phyloP scores from a whole-genome alignment of 2,888 invertebrate species.

The Oscheius onirici region DNA sequence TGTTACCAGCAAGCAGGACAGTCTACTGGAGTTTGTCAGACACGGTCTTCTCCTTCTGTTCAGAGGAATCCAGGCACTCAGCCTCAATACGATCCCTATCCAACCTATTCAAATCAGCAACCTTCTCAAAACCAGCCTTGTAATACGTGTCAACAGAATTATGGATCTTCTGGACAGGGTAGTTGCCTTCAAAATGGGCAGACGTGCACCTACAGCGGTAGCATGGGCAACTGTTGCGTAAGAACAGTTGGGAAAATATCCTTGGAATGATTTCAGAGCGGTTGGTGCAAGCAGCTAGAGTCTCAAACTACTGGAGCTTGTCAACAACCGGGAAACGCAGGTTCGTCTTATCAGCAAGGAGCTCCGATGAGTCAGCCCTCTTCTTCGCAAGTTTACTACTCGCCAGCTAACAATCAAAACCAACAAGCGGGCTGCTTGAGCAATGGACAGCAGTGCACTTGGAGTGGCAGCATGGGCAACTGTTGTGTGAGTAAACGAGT shows the following conservation, averaged over 20 bases:
- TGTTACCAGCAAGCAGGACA: not conserved
- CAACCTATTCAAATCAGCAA: not conserved
- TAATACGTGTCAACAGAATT: not conserved
- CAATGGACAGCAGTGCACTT: not conserved
- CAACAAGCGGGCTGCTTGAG: not conserved
- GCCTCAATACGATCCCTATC: not conserved
- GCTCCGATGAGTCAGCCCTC: not conserved
- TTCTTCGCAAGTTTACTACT: not conserved
- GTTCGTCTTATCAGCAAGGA: not conserved
- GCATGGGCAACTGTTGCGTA: conserved; percentile 5
- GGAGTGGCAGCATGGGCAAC: conserved; percentile 2
- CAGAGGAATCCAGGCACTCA: not conserved
- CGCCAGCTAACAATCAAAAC: not conserved
- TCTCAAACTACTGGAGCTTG: not conserved
- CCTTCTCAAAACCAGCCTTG: not conserved
- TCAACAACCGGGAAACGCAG: not conserved
- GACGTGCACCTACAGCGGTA: not conserved
- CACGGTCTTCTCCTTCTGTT: not conserved
- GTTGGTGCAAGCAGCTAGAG: not conserved
- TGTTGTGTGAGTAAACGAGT: not conserved
- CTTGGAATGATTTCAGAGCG: not conserved
- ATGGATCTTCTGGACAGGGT: not conserved
- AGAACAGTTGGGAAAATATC: not conserved
- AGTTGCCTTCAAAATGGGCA: not conserved
- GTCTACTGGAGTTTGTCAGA: not conserved